Conservation (phyloP, 2,113 vertebrate species). For the Rhabdornis inornatus region DNA sequence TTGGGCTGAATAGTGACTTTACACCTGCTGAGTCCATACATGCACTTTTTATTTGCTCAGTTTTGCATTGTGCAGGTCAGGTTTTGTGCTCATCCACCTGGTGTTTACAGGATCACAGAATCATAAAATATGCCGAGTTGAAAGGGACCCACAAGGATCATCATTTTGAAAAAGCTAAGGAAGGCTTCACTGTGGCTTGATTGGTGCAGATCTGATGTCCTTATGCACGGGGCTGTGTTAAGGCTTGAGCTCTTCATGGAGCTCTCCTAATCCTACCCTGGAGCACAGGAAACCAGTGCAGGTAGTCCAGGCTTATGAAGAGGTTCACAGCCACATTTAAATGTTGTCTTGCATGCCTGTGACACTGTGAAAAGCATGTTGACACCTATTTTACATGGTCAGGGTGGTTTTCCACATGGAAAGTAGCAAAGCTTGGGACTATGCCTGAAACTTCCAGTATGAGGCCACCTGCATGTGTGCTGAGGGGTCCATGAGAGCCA, state of each 20-base stretch:
- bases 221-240: background rate
- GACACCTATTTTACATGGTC: background rate
- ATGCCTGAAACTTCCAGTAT: background rate
- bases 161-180: background rate
- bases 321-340: background rate
- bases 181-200: background rate
- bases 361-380: background rate
- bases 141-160: background rate
- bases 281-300: background rate
- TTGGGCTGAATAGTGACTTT: background rate
- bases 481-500: too few species aligned
- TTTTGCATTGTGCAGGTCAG: background rate
- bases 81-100: background rate
- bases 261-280: background rate
- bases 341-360: accelerated
- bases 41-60: background rate
- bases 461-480: background rate
- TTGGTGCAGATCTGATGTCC: background rate
- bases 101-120: background rate
- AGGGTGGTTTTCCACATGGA: background rate
- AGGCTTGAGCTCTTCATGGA: background rate
- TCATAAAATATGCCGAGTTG: background rate
- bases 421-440: background rate
- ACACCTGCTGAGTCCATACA: background rate
- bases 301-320: background rate